These are phyloP conservation scores for Peromyscus leucopus DNA, from an alignment of 2,113 vertebrate species.

Conservation along the genomic window DNA sequence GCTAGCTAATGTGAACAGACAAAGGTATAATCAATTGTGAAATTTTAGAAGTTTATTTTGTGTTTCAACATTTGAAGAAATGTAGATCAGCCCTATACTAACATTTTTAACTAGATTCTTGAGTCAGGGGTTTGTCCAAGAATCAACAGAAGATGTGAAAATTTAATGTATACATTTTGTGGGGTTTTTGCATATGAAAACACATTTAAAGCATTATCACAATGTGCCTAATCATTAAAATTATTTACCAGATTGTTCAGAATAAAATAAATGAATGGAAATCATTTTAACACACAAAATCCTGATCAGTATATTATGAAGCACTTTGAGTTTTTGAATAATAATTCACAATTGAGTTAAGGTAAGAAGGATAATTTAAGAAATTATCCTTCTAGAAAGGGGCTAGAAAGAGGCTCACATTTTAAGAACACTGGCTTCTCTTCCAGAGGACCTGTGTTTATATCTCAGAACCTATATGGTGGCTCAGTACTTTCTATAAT, in stretches of 20 bases:
- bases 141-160: slow-evolving; percentile 3
- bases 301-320: not conserved
- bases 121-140: not conserved
- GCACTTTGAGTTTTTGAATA: not conserved
- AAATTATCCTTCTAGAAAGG: not conserved
- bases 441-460: not conserved
- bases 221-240: no score
- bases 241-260: not conserved
- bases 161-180: not conserved
- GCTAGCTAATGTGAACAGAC: not conserved
- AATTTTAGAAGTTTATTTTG: slow-evolving; percentile 28
- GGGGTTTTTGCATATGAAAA: not conserved
- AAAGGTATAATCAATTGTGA: not conserved
- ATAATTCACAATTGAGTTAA: not conserved
- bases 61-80: slow-evolving; percentile 26
- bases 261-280: not conserved
- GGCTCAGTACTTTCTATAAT: not conserved
- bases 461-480: not conserved
- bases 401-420: not conserved
- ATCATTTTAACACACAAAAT: not conserved
- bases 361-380: not conserved
- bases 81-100: slow-evolving; percentile 35
- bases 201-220: not conserved
- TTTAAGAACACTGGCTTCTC: not conserved
- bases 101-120: not conserved